Conservation (phyloP, 2,113 vertebrate genomes). For the Butastur rufipennis region DNA sequence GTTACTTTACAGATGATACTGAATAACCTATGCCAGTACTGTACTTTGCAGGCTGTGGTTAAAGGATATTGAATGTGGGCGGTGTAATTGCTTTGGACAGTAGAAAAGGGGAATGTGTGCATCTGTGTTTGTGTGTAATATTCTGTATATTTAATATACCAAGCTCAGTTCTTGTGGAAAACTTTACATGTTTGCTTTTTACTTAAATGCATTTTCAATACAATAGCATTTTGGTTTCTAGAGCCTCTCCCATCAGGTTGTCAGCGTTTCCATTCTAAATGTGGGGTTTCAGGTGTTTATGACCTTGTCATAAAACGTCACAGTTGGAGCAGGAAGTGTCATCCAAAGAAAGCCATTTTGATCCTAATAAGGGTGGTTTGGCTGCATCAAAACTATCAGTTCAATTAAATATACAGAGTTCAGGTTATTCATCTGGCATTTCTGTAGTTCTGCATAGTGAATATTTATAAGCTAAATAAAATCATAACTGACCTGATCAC, state of each 20-base stretch:
- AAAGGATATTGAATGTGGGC: slow-evolving; percentile 74
- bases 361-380: not conserved
- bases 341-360: not conserved
- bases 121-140: slow-evolving; percentile 24
- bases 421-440: not conserved
- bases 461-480: not conserved
- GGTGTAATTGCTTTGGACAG: slow-evolving; percentile 56
- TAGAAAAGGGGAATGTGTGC: slow-evolving; percentile 26
- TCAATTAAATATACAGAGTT: not conserved
- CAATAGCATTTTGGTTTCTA: not conserved
- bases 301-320: not conserved
- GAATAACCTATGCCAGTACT: slow-evolving; percentile 77
- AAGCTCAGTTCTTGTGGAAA: not conserved
- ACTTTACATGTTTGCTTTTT: not conserved
- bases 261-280: not conserved
- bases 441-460: not conserved
- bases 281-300: not conserved
- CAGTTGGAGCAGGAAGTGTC: not conserved
- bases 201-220: not conserved
- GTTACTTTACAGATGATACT: slow-evolving; percentile 86
- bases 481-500: not conserved
- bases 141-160: not conserved
- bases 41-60: slow-evolving; percentile 74
- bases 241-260: not conserved
- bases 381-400: not conserved